Conservation (phyloP, 2,797 vertebrate species). For the Chelon labrosus region DNA sequence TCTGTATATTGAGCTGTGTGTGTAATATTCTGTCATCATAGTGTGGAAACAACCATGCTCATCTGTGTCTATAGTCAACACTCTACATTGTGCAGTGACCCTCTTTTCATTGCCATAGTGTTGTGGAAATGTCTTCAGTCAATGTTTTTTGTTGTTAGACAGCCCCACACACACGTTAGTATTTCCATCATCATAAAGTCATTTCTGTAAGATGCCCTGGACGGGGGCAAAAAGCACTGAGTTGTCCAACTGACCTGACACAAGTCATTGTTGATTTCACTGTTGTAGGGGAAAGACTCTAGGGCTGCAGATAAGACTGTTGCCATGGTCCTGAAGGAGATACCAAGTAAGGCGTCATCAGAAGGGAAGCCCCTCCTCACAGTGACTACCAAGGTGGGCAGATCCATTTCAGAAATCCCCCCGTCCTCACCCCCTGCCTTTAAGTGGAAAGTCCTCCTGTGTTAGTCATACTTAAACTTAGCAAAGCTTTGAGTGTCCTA, state of each 20-base stretch:
- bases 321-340: conserved; percentile 99
- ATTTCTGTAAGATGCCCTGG: conserved; percentile 74
- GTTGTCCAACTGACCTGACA: conserved; percentile 91
- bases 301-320: conserved; percentile 99
- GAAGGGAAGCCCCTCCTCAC: conserved; percentile 99
- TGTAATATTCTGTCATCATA: conserved; percentile 45
- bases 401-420: conserved; percentile 83
- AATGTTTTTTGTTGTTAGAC: conserved; percentile 69
- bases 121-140: conserved; percentile 76
- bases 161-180: conserved; percentile 49
- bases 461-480: conserved; percentile 69
- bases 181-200: conserved; percentile 74
- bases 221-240: conserved; percentile 66
- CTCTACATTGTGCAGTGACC: conserved; percentile 72
- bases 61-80: conserved; percentile 67
- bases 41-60: conserved; percentile 52
- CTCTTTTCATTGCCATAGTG: conserved; percentile 75
- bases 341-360: conserved; percentile 99
- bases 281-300: conserved; percentile 99
- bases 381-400: conserved; percentile 99
- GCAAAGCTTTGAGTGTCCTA: conserved; percentile 74
- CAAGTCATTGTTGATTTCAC: conserved; percentile 98
- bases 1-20: conserved; percentile 29
- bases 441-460: conserved; percentile 84
- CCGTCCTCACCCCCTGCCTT: conserved; percentile 35